Percentiles rank a stretch among this genome's conserved stretches.
Evolutionary conservation across 2,888 invertebrate species (phyloP).

Genomic region (Calameuta pallipes): DNA sequence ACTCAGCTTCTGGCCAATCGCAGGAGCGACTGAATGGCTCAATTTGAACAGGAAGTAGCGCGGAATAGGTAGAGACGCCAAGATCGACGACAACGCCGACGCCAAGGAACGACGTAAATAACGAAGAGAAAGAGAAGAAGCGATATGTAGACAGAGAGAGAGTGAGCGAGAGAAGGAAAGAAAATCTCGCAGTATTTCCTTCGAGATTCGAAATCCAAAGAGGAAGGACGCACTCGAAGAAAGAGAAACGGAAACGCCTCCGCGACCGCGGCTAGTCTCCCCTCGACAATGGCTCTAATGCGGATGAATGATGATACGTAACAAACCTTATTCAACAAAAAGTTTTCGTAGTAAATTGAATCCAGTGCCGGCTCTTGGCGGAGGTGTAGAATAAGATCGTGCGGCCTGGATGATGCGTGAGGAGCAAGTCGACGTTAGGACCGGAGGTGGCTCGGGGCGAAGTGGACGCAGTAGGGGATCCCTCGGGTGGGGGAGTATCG

Average conservation of each 20-base stretch:
- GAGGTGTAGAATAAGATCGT: constrained; percentile 22
- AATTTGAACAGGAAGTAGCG: background rate
- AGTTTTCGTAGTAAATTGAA: constrained; percentile 55
- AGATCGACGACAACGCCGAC: background rate
- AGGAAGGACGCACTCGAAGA: background rate
- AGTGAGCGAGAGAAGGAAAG: background rate
- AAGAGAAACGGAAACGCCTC: background rate
- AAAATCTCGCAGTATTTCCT: background rate
- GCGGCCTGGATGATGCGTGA: constrained; percentile 22
- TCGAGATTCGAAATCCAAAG: background rate
- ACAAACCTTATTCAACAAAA: constrained; percentile 54
- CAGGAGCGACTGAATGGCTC: background rate
- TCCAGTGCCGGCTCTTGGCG: constrained; percentile 28
- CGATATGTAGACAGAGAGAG: too few species aligned
- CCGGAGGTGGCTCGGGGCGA: constrained; percentile 10
- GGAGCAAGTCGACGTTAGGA: background rate
- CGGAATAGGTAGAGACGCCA: background rate
- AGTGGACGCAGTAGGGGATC: constrained; percentile 11
- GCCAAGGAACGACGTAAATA: background rate
- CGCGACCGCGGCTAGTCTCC: background rate
- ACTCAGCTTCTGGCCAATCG: background rate
- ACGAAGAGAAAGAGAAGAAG: background rate
- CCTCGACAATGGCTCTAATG: constrained; percentile 37
- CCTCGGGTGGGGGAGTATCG: constrained; percentile 32
- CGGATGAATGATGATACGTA: constrained; percentile 46